Conservation (phyloP, 1,140 invertebrate species). For the Drosophila tsacasi region DNA sequence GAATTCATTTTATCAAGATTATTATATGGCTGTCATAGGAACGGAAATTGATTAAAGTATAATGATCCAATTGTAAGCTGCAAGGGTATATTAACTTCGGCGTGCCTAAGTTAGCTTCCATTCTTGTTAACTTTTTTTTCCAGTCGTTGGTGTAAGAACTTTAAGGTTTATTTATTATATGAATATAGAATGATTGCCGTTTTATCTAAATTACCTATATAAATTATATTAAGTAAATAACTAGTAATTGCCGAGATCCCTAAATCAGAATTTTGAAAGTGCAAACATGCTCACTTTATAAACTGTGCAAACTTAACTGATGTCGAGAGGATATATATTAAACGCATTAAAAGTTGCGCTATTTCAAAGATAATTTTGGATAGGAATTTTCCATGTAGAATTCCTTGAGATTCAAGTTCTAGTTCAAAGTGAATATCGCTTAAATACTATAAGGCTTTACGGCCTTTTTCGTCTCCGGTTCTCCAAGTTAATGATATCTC, state of each 20-base stretch:
- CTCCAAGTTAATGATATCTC: conserved; percentile 2
- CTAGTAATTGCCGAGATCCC: neutral
- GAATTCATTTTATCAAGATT: too few species aligned
- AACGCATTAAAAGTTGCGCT: neutral
- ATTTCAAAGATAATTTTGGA: neutral
- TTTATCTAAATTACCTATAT: too few species aligned
- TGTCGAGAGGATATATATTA: neutral
- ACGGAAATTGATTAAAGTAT: too few species aligned
- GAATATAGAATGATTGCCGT: too few species aligned
- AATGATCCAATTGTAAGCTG: too few species aligned
- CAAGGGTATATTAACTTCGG: too few species aligned
- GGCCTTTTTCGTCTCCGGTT: neutral
- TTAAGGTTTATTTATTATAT: too few species aligned
- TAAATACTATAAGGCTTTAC: neutral
- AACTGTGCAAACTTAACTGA: neutral
- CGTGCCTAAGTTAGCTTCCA: too few species aligned
- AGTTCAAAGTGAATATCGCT: neutral
- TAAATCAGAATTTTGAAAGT: neutral
- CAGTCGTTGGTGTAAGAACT: too few species aligned
- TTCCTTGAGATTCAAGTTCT: neutral
- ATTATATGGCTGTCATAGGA: too few species aligned
- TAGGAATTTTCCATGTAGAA: neutral
- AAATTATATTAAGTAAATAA: too few species aligned
- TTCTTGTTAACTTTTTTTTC: too few species aligned
- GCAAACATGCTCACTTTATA: neutral